A percentile compares a stretch with the other conserved stretches of the same genome.
phyloP scores from a whole-genome alignment of 2,797 vertebrate species.

The Tiaroga cobitis region DNA sequence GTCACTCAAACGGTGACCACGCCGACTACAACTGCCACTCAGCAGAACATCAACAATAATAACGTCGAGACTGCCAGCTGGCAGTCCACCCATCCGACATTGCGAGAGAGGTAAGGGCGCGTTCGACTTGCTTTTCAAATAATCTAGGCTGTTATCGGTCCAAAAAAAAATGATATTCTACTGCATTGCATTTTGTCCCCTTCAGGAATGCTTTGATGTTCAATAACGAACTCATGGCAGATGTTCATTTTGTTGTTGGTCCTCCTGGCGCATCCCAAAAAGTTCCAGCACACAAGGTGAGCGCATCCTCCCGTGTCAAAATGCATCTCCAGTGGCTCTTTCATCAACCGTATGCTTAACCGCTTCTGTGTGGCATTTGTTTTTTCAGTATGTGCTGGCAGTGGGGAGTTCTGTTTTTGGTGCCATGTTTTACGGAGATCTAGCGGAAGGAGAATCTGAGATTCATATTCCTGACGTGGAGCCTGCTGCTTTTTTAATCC shows the following conservation, averaged over 20 bases:
- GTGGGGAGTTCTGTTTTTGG: constrained; percentile 91
- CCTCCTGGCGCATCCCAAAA: constrained; percentile 81
- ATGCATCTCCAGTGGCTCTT: not conserved
- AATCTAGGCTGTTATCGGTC: not conserved
- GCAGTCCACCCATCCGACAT: constrained; percentile 86
- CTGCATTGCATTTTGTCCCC: not conserved
- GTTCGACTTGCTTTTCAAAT: not conserved
- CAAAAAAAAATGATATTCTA: not conserved
- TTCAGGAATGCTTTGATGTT: constrained; percentile 90
- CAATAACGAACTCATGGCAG: constrained; percentile 92
- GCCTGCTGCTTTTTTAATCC: constrained; percentile 87
- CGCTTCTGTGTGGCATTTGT: constrained; percentile 5
- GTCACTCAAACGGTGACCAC: constrained; percentile 76
- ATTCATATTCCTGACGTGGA: constrained; percentile 92
- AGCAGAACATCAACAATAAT: constrained; percentile 86
- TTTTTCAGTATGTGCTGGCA: constrained; percentile 86
- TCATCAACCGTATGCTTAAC: not conserved
- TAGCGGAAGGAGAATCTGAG: constrained; percentile 87
- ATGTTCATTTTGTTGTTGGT: constrained; percentile 89
- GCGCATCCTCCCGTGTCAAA: not conserved
- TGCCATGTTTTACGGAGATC: constrained; percentile 91
- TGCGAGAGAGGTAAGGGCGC: constrained; percentile 82
- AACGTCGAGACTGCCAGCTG: constrained; percentile 84
- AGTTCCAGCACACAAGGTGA: constrained; percentile 91
- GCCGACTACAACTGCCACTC: constrained; percentile 73